Percentiles rank a stretch among this genome's conserved stretches.
Conservation (phyloP, 2,888 invertebrate genomes). For the Pecten maximus region DNA sequence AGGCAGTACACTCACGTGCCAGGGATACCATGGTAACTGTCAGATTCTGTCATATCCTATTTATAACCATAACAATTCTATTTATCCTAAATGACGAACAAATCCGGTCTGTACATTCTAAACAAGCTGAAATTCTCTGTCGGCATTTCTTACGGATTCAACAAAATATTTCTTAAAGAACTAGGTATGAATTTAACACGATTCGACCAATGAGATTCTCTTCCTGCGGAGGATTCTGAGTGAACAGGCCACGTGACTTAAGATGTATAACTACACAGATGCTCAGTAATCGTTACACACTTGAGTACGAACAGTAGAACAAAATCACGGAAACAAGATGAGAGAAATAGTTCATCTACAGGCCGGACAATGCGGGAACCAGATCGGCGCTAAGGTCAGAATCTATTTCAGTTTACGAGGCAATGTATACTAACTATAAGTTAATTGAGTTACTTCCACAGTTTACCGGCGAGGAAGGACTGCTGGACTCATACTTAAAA, state of each 20-base stretch:
- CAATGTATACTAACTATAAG: neutral
- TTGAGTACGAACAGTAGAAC: neutral
- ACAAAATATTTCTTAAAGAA: neutral
- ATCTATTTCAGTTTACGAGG: neutral
- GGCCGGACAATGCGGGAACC: conserved; percentile 76
- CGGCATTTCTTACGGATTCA: neutral
- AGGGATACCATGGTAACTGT: neutral
- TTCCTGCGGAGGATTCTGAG: conserved; percentile 24
- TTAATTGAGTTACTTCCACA: neutral
- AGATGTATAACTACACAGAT: conserved; percentile 24
- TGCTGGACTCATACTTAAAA: neutral
- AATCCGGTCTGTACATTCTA: no score
- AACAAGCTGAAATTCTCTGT: no score
- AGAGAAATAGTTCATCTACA: conserved; percentile 75
- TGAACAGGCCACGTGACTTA: neutral
- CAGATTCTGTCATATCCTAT: neutral
- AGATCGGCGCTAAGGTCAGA: conserved; percentile 74
- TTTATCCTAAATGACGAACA: neutral
- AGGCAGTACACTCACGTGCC: neutral
- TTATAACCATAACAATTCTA: neutral
- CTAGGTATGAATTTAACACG: neutral
- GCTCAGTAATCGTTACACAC: neutral
- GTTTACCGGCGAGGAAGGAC: neutral
- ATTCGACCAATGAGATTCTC: neutral
- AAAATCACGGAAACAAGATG: conserved; percentile 60